Evolutionary conservation across 2,888 invertebrate species (phyloP).

Genomic region (Calameuta pallipes): DNA sequence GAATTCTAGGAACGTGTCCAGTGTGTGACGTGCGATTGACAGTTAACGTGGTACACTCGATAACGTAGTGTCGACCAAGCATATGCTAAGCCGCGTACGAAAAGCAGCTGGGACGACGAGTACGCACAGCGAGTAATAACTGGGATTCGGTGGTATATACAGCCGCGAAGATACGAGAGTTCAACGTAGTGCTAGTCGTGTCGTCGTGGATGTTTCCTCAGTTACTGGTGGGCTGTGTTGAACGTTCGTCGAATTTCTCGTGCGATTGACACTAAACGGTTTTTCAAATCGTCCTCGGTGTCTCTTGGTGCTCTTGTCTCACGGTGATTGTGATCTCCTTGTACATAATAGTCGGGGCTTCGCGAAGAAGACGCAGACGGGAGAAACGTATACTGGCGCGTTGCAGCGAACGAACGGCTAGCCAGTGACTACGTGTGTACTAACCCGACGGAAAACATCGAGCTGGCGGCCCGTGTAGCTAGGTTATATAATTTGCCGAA

Average conservation of each 20-base stretch:
- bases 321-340: background rate
- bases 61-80: background rate
- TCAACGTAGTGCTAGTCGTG: too few species aligned
- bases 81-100: constrained; percentile 3
- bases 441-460: constrained; percentile 37
- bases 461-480: constrained; percentile 6
- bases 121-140: too few species aligned
- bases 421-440: constrained; percentile 20
- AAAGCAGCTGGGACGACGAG: background rate
- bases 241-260: too few species aligned
- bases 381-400: background rate
- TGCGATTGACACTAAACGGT: too few species aligned
- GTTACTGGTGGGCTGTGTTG: too few species aligned
- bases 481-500: constrained; percentile 47
- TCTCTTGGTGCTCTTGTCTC: background rate
- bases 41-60: background rate
- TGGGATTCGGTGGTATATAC: too few species aligned
- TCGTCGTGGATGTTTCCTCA: too few species aligned
- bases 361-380: background rate
- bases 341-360: background rate
- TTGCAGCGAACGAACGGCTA: constrained; percentile 27
- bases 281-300: too few species aligned
- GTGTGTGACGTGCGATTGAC: too few species aligned
- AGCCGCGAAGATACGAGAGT: too few species aligned
- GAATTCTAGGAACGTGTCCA: too few species aligned